Conservation (phyloP, 2,113 vertebrate genomes). For the Rhabdornis inornatus region DNA sequence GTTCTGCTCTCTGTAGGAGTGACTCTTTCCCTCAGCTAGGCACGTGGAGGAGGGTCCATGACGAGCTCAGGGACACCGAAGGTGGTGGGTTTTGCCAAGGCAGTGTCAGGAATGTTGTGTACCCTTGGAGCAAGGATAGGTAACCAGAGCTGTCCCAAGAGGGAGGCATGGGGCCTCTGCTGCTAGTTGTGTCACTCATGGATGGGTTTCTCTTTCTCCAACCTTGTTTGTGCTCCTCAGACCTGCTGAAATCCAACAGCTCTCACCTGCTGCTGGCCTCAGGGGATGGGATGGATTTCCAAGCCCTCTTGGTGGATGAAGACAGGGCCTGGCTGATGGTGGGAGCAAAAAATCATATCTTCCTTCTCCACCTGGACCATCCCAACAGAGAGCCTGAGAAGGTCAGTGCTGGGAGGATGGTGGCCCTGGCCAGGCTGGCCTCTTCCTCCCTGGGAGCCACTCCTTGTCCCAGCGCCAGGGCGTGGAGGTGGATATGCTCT, state of each 20-base stretch:
- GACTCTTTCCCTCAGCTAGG: background rate
- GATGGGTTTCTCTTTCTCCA: background rate
- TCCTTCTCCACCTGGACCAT: slow-evolving; percentile 78
- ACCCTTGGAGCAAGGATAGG: background rate
- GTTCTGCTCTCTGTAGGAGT: background rate
- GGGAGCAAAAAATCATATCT: slow-evolving; percentile 82
- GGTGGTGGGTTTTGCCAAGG: background rate
- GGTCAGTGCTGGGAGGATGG: slow-evolving; percentile 60
- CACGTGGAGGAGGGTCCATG: background rate
- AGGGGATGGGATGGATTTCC: slow-evolving; percentile 68
- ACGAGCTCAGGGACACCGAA: accelerated
- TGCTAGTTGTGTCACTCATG: background rate
- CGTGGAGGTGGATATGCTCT: background rate
- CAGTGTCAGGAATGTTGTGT: background rate
- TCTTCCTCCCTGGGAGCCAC: background rate
- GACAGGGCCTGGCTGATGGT: slow-evolving; percentile 82
- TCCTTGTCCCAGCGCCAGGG: background rate
- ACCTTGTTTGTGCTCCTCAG: slow-evolving; percentile 43
- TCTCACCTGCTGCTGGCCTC: slow-evolving; percentile 71
- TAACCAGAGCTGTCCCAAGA: background rate
- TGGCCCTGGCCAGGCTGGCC: background rate
- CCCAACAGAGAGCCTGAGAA: slow-evolving; percentile 66
- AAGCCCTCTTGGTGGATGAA: slow-evolving; percentile 81
- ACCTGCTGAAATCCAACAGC: slow-evolving; percentile 74
- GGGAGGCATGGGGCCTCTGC: accelerated